Evolutionary conservation across 2,888 invertebrate species (phyloP).

Genomic region (Cantharis lateralis): DNA sequence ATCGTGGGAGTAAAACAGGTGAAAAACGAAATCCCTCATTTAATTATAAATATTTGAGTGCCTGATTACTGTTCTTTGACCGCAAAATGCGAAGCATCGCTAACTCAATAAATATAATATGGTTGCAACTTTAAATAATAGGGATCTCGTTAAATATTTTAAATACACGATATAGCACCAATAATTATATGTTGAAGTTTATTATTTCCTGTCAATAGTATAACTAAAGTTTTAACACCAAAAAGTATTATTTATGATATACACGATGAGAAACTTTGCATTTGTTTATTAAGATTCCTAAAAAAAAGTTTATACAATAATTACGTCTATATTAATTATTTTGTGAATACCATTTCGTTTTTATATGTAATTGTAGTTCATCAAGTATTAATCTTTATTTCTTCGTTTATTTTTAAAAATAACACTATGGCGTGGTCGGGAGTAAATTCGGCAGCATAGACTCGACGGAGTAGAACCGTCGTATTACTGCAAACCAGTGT

Average conservation of each 20-base stretch:
- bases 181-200: slow-evolving; percentile 2
- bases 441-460: neutral
- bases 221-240: neutral
- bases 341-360: neutral
- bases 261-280: neutral
- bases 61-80: slow-evolving; percentile 24
- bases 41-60: slow-evolving; percentile 24
- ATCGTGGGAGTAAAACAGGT: slow-evolving; percentile 32
- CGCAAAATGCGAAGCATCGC: slow-evolving; percentile 6
- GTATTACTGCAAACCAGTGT: no score
- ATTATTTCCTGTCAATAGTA: neutral
- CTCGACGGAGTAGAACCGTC: neutral
- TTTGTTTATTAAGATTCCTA: neutral
- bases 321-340: neutral
- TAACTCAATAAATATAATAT: slow-evolving; percentile 22
- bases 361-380: neutral
- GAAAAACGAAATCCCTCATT: slow-evolving; percentile 19
- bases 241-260: neutral
- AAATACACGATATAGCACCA: slow-evolving; percentile 16
- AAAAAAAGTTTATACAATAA: neutral
- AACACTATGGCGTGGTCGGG: no score
- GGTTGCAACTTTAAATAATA: slow-evolving; percentile 19
- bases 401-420: neutral
- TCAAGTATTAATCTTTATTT: neutral
- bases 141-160: slow-evolving; percentile 15